These are phyloP conservation scores for Thysanoteuthis rhombus DNA, from an alignment of 2,888 invertebrate species.

Conservation along the genomic window DNA sequence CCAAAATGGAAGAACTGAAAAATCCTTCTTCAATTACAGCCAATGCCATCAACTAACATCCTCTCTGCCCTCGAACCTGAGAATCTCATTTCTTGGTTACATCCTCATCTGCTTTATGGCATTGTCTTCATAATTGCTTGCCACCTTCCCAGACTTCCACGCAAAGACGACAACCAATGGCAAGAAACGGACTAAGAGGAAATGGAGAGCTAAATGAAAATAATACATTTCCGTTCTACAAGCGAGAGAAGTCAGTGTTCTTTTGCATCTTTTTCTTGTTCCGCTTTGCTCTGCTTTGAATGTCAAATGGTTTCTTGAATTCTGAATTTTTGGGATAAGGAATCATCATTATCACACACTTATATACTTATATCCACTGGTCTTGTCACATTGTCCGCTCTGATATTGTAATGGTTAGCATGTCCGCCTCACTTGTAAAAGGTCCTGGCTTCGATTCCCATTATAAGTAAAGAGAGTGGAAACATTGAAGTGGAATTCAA, in stretches of 20 bases:
- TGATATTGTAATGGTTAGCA: too few species aligned
- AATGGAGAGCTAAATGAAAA: neutral
- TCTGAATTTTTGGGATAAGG: neutral
- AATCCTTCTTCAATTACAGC: neutral
- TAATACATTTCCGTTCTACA: neutral
- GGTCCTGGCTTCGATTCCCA: too few species aligned
- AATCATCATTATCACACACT: too few species aligned
- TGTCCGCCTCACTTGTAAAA: too few species aligned
- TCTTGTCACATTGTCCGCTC: too few species aligned
- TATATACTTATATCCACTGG: too few species aligned
- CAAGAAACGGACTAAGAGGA: neutral
- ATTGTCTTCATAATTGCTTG: neutral
- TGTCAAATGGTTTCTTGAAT: neutral
- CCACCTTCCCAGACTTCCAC: neutral
- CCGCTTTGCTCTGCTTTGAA: neutral
- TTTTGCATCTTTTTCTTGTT: neutral
- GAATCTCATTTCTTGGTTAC: too few species aligned
- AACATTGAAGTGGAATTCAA: too few species aligned
- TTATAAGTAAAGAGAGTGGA: too few species aligned
- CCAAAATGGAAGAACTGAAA: neutral
- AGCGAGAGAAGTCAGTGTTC: neutral
- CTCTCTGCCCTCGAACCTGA: too few species aligned
- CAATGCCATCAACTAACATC: neutral
- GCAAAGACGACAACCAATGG: neutral
- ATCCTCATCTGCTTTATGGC: neutral